These are phyloP conservation scores for Podotricha telesiphe DNA, from an alignment of 2,888 invertebrate genomes.

Conservation along the genomic window DNA sequence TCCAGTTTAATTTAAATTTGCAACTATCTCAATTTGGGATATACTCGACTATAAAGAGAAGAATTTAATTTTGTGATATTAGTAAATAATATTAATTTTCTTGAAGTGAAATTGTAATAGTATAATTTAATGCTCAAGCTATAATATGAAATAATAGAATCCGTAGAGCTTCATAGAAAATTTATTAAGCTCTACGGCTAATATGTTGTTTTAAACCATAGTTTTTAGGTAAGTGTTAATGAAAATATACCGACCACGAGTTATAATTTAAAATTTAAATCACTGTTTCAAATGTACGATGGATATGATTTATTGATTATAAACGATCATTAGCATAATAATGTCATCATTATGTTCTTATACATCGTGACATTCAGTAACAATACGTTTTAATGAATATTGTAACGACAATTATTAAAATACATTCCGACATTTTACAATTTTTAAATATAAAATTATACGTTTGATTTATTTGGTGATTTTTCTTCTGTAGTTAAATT, in stretches of 20 bases:
- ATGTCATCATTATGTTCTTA: not conserved
- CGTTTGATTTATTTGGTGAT: no score
- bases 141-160: no score
- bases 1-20: slow-evolving; percentile 6
- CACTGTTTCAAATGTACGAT: not conserved
- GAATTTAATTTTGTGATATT: not conserved
- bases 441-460: no score
- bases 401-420: no score
- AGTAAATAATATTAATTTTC: not conserved
- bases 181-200: no score
- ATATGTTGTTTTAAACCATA: no score
- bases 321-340: not conserved
- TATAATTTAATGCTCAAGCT: no score
- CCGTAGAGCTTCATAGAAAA: no score
- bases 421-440: no score
- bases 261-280: not conserved
- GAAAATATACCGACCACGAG: no score
- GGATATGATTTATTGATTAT: not conserved
- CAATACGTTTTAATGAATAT: not conserved
- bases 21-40: not conserved
- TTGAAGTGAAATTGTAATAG: not conserved
- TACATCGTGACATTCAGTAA: not conserved
- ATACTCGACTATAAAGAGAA: not conserved
- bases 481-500: no score
- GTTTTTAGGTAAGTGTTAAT: no score